phyloP scores from a whole-genome alignment of 1,140 invertebrate species.

The Drosophila sproati region DNA sequence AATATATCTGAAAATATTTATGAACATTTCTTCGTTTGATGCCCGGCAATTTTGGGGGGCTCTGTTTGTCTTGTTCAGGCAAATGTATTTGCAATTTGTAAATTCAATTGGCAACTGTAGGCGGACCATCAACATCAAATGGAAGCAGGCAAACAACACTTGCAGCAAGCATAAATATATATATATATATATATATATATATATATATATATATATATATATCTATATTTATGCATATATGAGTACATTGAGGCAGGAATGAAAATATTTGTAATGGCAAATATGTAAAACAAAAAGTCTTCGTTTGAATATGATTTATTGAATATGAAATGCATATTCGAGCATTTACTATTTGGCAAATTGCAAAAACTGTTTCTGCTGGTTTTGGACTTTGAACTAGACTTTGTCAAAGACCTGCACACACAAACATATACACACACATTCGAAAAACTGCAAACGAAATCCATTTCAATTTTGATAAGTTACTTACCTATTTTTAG shows the following conservation, averaged over 20 bases:
- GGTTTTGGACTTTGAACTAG: too few species aligned
- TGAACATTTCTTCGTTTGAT: constrained; percentile 36
- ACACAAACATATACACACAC: constrained; percentile 1
- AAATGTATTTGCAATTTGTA: constrained; percentile 69
- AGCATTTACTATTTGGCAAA: constrained; percentile 67
- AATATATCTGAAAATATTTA: constrained; percentile 30
- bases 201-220: not conserved
- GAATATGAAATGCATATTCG: constrained; percentile 50
- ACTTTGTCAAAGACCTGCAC: constrained; percentile 1
- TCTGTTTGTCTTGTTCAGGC: constrained; percentile 30
- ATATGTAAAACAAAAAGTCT: constrained; percentile 64
- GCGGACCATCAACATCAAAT: constrained; percentile 13
- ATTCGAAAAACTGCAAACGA: not conserved
- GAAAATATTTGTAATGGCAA: constrained; percentile 38
- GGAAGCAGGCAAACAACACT: constrained; percentile 29
- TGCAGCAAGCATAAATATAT: not conserved
- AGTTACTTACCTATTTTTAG: constrained; percentile 38
- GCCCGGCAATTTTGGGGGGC: constrained; percentile 24
- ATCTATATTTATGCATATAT: not conserved
- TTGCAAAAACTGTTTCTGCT: constrained; percentile 36
- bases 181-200: not conserved
- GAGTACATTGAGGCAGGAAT: not conserved
- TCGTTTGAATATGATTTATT: constrained; percentile 71
- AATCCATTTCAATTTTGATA: constrained; percentile 6
- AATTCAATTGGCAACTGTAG: constrained; percentile 60